A percentile compares a stretch with the other conserved stretches of the same genome.
Conservation (phyloP, 2,888 invertebrate genomes). For the Netelia virgata region DNA sequence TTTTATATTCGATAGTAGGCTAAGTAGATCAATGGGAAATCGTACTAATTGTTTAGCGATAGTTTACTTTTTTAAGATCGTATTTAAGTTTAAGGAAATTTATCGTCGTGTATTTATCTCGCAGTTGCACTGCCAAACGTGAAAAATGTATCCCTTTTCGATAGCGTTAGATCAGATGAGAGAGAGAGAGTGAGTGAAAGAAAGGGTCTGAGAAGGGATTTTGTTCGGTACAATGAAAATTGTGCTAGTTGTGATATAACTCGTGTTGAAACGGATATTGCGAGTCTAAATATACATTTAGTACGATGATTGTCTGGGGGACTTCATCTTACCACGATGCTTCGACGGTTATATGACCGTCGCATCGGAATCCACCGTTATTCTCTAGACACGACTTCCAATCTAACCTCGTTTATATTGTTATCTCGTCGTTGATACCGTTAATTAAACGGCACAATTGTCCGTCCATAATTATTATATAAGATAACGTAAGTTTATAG, state of each 20-base stretch:
- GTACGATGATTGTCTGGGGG: slow-evolving; percentile 24
- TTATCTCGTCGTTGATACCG: neutral
- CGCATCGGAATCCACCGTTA: slow-evolving; percentile 34
- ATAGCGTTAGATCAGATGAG: neutral
- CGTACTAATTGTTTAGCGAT: slow-evolving; percentile 52
- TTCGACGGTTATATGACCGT: neutral
- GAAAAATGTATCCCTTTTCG: slow-evolving; percentile 14
- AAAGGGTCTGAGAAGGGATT: neutral
- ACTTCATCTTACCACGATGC: slow-evolving; percentile 42
- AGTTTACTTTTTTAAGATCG: slow-evolving; percentile 34
- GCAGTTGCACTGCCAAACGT: slow-evolving; percentile 61
- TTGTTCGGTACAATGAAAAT: slow-evolving; percentile 25
- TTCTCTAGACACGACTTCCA: slow-evolving; percentile 53
- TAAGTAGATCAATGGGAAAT: slow-evolving; percentile 63
- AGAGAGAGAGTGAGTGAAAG: slow-evolving; percentile 8
- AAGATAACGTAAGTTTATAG: slow-evolving; percentile 24
- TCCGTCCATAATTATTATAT: slow-evolving; percentile 59
- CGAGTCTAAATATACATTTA: slow-evolving; percentile 57
- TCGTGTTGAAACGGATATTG: slow-evolving; percentile 57
- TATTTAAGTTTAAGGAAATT: slow-evolving; percentile 22
- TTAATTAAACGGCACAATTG: slow-evolving; percentile 22
- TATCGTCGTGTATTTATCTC: slow-evolving; percentile 34
- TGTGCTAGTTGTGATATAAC: slow-evolving; percentile 71
- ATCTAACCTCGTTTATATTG: slow-evolving; percentile 22
- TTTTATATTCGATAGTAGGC: slow-evolving; percentile 41